phyloP scores from a whole-genome alignment of 2,113 vertebrate species.

The Ursus arctos region DNA sequence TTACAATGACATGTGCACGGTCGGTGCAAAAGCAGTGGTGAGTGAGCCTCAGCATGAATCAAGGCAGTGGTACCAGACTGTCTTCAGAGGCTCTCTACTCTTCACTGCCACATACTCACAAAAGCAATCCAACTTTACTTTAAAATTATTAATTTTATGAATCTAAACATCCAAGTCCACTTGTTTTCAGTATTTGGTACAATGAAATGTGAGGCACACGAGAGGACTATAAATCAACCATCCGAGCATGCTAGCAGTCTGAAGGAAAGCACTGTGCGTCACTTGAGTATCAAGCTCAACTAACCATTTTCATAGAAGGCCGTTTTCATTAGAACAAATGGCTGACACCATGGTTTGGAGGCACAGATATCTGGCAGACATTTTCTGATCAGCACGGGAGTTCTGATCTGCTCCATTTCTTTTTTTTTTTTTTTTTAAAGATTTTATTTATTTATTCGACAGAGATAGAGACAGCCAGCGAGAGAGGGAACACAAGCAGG shows the following conservation, averaged over 20 bases:
- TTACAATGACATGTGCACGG: fast-evolving
- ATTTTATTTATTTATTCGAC: no score
- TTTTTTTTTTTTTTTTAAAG: no score
- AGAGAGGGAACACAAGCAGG: no score
- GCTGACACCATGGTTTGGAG: neutral
- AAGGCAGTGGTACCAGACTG: neutral
- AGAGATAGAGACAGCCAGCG: no score
- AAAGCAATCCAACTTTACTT: neutral
- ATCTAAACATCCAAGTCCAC: neutral
- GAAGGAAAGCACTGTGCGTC: neutral
- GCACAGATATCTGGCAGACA: neutral
- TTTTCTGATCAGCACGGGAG: neutral
- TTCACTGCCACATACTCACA: neutral
- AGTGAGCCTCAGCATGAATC: neutral
- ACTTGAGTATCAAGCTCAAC: neutral
- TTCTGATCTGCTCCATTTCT: neutral
- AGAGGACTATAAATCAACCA: neutral
- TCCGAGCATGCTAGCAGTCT: neutral
- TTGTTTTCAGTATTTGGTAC: neutral
- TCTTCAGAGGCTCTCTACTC: neutral
- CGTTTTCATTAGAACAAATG: neutral
- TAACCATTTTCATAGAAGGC: neutral
- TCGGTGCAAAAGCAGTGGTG: neutral
- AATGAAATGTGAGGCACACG: neutral
- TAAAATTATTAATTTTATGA: neutral